phyloP scores from a whole-genome alignment of 2,797 vertebrate genomes.

The Phylloscopus collybita region DNA sequence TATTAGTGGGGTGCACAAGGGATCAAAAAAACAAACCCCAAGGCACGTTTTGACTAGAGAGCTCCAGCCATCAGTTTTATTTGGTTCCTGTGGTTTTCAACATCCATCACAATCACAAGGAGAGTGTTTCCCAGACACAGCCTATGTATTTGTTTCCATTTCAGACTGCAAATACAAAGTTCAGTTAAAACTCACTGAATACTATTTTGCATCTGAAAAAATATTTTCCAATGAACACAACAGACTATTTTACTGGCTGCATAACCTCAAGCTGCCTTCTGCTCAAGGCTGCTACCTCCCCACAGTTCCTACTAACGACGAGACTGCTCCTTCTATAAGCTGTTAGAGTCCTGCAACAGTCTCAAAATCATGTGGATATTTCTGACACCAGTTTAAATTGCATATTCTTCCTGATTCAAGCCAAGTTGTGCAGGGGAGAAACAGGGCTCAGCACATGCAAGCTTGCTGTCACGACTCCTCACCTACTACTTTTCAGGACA shows the following conservation, averaged over 20 bases:
- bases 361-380: background rate
- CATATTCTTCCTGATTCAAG: background rate
- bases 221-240: background rate
- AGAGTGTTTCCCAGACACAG: background rate
- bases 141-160: background rate
- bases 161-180: background rate
- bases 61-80: background rate
- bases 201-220: background rate
- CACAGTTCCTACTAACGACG: background rate
- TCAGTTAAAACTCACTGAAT: conserved; percentile 16
- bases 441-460: background rate
- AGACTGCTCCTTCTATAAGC: background rate
- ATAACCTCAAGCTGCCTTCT: background rate
- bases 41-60: background rate
- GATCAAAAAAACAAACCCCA: background rate
- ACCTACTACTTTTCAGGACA: background rate
- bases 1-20: background rate
- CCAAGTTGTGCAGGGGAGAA: background rate
- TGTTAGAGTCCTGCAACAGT: background rate
- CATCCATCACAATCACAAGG: background rate
- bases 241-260: background rate
- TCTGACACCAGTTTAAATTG: background rate
- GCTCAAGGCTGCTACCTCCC: background rate
- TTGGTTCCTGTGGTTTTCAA: background rate
- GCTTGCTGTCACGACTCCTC: background rate